Base-by-base conservation (phyloP, 37 sponge, comb jelly and placozoan genomes). In the Geodia barretti region DNA sequence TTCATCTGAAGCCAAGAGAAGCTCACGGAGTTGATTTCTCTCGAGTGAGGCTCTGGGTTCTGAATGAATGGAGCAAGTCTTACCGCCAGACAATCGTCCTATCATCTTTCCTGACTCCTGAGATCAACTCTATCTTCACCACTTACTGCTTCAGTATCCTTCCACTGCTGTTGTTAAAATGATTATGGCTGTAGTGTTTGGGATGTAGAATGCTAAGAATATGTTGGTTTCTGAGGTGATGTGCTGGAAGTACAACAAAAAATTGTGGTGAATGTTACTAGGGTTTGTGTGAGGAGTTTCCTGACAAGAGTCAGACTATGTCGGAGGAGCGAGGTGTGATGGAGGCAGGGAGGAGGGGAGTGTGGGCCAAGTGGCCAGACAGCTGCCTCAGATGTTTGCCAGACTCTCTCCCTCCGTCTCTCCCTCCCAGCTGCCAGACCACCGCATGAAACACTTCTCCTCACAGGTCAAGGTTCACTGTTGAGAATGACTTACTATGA, bases 1-100 rank as follows among this genome's bases (percentile, higher is more conserved):
- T 85, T 7, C 90, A 97, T 62, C 80, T 80, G 21, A 83, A 86
- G 64, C 97, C 97, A 3, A 72, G 32, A 24, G 87, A 94, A 24
- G 60, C 90, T 25, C 98, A 97, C 71, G 93, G 82, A 39, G 83
- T 83, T 47, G 96, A 97, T 68, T 84, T 95, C 86, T 88, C 89
- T 33, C 84, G 98, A 9, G 80, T 98, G 47, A 76, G 93, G 58
- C 54, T 64, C 68, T 98, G 99, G 99, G 68, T 72, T 4, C 73
- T 94, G 14, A 91, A 96, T 67, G 91, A 91, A 1, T 80, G 87
- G 90, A 68, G 82, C 41, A 66, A 83, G 63, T 84, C 77, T 73
- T 97, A 96, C 76, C 70, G 95, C 23, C 99, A 99, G 73, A 92
- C 79, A 25, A 47, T 97, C 2, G 14, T 99, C n/a, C 88, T 96